Evolutionary conservation across 2,113 vertebrate genomes (phyloP).

Genomic region (Columba janthina): DNA sequence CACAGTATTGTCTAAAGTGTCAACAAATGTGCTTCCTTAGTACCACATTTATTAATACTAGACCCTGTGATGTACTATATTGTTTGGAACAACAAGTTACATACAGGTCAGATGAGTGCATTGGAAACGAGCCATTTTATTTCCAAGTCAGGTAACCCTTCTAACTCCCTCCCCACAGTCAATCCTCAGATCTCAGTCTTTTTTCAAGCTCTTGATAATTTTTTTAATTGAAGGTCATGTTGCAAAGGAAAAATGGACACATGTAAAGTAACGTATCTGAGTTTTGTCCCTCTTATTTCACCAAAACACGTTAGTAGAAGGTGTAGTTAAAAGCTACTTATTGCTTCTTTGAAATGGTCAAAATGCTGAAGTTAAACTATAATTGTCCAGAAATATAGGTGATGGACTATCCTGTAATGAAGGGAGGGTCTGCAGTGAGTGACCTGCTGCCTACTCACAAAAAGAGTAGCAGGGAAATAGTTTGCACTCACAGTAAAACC

Average conservation of each 20-base stretch:
- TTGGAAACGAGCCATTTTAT: not conserved
- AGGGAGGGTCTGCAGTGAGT: not conserved
- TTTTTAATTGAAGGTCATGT: too few species aligned
- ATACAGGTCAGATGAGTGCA: too few species aligned
- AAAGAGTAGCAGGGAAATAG: not conserved
- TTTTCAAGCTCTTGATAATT: not conserved
- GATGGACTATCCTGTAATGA: not conserved
- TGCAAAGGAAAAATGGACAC: too few species aligned
- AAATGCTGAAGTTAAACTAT: not conserved
- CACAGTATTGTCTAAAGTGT: not conserved
- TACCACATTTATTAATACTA: not conserved
- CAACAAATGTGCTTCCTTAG: not conserved
- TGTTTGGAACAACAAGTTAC: not conserved
- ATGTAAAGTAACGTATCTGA: too few species aligned
- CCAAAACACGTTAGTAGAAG: not conserved
- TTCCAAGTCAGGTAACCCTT: not conserved
- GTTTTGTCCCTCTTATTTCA: too few species aligned
- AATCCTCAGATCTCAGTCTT: not conserved
- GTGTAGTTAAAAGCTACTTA: not conserved
- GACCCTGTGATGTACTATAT: not conserved
- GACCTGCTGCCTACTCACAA: not conserved
- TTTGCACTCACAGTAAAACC: not conserved
- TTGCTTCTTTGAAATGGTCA: not conserved
- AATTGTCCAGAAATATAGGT: not conserved
- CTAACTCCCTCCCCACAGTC: not conserved